Conservation (phyloP, 2,888 invertebrate genomes). For the Pasiphila rectangulata region DNA sequence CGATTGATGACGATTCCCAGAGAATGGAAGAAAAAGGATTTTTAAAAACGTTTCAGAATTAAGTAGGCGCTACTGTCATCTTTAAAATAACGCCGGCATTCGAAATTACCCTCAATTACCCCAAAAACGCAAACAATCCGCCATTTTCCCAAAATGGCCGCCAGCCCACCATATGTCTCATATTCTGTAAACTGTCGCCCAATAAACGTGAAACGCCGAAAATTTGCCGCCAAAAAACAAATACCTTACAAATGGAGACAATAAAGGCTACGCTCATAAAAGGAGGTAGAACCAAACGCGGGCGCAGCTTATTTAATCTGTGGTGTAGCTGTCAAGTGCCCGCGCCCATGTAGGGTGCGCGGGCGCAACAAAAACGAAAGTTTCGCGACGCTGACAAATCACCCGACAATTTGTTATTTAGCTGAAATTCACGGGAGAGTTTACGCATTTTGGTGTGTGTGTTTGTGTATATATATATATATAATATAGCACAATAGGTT, state of each 20-base stretch:
- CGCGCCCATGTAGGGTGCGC: conserved; percentile 65
- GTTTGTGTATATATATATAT: not conserved
- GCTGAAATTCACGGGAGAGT: conserved; percentile 41
- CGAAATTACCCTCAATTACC: conserved; percentile 12
- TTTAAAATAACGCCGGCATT: conserved; percentile 8
- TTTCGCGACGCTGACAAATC: conserved; percentile 72
- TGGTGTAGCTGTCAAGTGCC: conserved; percentile 50
- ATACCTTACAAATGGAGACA: conserved; percentile 52
- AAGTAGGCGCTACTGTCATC: not conserved
- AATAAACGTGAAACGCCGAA: conserved; percentile 28
- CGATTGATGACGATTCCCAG: not conserved
- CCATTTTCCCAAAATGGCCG: conserved; percentile 19
- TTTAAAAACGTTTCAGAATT: not conserved
- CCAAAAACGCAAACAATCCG: conserved; percentile 16
- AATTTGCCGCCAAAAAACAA: conserved; percentile 43
- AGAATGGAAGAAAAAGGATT: not conserved
- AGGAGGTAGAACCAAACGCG: conserved; percentile 50
- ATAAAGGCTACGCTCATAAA: conserved; percentile 59
- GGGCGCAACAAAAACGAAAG: conserved; percentile 60
- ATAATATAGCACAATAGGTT: not conserved
- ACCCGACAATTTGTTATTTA: conserved; percentile 69
- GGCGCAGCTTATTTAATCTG: conserved; percentile 37
- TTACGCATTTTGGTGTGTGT: not conserved
- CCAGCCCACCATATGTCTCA: conserved; percentile 20
- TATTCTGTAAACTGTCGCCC: conserved; percentile 22